Base-by-base conservation (phyloP, 2,113 vertebrate genomes). In the Lonchura striata region DNA sequence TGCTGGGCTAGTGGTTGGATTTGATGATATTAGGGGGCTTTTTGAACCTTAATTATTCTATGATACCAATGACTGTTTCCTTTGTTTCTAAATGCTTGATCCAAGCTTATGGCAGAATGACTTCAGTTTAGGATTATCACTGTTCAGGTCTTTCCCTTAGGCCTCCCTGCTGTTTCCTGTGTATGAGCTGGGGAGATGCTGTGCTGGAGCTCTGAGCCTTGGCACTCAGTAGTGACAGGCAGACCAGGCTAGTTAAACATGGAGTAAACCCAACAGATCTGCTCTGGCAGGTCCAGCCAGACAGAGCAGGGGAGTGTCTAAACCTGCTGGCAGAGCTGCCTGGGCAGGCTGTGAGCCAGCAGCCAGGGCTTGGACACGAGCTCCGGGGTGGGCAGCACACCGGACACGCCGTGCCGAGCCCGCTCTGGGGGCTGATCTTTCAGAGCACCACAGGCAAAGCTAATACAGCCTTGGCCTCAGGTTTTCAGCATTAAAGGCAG, bases 351-450 rank as follows among this genome's bases (percentile, higher is more conserved):
- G 60, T 25, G 79, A 52, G 85, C 78, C n/a, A 74, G 70, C 69
- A 93, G 82, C 44, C 86, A 47, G 68, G 54, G 13, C 91, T 88
- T 0, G 0, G 76, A 31, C 64, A 39, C 0, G 0, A 9, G 42
- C 18, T 3, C 31, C 1, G 52, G 3, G 52, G 39, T 70, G 72
- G 88, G 68, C 83, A 84, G 89, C 33, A 69, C 71, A 18, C 27
- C 37, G 39, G 49, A 12, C 68, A 54, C 0, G 0, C 5, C 0
- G 24, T 0, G 8, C 69, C 0, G 30, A 69, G 37, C 59, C 30
- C 0, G 1, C 65, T 54, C 74, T 4, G 7, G 20, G 85, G 61
- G 42, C 30, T 17, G 63, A 44, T 49, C 61, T 15, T 31, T 50
- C 57, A 53, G 24, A 89, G 37, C n/a, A 18, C 44, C 7, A 10